These are phyloP conservation scores for Numenius phaeopus DNA, from an alignment of 2,797 vertebrate genomes.

Conservation along the genomic window DNA sequence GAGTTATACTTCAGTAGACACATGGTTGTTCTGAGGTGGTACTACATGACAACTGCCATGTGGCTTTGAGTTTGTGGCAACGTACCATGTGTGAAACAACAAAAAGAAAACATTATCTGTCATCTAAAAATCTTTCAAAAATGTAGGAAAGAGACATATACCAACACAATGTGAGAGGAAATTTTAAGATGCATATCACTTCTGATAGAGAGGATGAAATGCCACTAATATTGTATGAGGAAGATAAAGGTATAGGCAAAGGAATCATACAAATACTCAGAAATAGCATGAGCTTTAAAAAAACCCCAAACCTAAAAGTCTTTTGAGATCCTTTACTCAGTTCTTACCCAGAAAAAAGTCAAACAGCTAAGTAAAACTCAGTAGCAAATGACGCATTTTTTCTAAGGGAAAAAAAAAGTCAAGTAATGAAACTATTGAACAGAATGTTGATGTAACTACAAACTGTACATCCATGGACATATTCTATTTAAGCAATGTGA, in stretches of 20 bases:
- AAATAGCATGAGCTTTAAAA: neutral
- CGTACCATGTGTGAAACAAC: neutral
- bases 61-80: neutral
- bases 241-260: neutral
- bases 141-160: neutral
- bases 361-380: neutral
- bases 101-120: neutral
- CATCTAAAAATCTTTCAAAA: neutral
- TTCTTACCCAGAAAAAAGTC: neutral
- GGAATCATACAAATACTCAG: neutral
- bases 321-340: neutral
- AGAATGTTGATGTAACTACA: neutral
- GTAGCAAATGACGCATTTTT: neutral
- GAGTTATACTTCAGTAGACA: neutral
- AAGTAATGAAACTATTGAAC: neutral
- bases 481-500: neutral
- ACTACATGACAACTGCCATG: neutral
- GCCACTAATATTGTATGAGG: neutral
- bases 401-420: neutral
- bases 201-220: neutral
- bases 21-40: neutral
- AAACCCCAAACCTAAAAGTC: neutral
- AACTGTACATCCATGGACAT: neutral
- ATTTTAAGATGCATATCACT: neutral
- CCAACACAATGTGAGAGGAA: neutral